Evolutionary conservation across 2,113 vertebrate genomes (phyloP), one percentile per base, ranked within the genome.

Genomic region (Dipodomys merriami): DNA sequence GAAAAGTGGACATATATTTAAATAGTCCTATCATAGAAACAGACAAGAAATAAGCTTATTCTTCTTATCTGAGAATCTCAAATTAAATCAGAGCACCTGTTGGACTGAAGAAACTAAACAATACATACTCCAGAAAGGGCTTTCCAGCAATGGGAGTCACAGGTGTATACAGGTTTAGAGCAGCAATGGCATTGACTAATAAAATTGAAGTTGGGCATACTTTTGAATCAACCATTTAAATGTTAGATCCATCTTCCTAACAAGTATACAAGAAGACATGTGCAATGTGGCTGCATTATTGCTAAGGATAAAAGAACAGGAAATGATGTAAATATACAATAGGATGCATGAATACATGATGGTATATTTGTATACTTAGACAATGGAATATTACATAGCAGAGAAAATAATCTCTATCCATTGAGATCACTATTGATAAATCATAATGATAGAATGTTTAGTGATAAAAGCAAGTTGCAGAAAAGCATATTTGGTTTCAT

Each of bases 1-100:
- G 67, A 77, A 94, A 95, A 94, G 49, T 49, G 13, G 23, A 9
- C n/a, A 88, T 13, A 4, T 80, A 60, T 80, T 72, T 84, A 46
- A 95, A 83, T 11, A 83, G 49, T 29, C 22, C 49, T 22, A 15
- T 90, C 53, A 65, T 5, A 88, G 53, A 44, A 77, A 81, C 62
- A 53, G n/a, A 83, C n/a, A 39, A 57, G 76, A 80, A 39, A 39
- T 39, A 39, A 39, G 39, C 39, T 39, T 39, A 39, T 39, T 39
- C 39, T 39, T 39, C 39, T 39, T 39, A 6, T 39, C 39, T 39
- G 39, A 39, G 39, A 39, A 39, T 39, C 39, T 39, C 39, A 39
- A 39, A 39, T 39, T 39, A 39, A 39, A 20, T 89, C 12, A 44
- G 9, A 83, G 19, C 49, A 25, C 25, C 25, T 12, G 71, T 9